Conservation (phyloP, 2,888 invertebrate species). For the Girardia tigrina region DNA sequence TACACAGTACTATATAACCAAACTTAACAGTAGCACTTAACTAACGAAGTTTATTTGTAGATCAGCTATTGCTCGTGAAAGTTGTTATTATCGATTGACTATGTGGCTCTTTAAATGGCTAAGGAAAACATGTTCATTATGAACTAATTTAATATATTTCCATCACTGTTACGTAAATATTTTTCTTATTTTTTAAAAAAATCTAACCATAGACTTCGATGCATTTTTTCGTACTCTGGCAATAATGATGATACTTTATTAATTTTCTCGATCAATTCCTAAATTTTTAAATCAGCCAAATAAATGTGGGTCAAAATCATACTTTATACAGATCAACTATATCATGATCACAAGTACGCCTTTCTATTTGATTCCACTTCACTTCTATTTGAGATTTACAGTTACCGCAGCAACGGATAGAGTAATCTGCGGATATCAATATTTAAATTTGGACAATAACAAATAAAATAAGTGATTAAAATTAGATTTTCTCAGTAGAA, state of each 20-base stretch:
- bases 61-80: too few species aligned
- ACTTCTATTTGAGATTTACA: neutral
- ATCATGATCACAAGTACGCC: neutral
- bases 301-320: neutral
- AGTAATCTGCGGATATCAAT: too few species aligned
- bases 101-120: neutral
- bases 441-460: too few species aligned
- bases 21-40: too few species aligned
- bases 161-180: too few species aligned
- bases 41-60: too few species aligned
- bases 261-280: neutral
- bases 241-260: neutral
- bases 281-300: neutral
- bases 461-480: too few species aligned
- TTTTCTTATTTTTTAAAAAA: neutral
- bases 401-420: neutral
- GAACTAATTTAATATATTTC: too few species aligned
- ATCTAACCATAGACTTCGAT: neutral
- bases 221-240: neutral
- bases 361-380: neutral
- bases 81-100: too few species aligned
- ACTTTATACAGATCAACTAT: neutral
- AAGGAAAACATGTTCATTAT: neutral
- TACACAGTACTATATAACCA: too few species aligned
- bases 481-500: too few species aligned